phyloP scores from a whole-genome alignment of 2,888 invertebrate species.

The Aspidapion aeneum region DNA sequence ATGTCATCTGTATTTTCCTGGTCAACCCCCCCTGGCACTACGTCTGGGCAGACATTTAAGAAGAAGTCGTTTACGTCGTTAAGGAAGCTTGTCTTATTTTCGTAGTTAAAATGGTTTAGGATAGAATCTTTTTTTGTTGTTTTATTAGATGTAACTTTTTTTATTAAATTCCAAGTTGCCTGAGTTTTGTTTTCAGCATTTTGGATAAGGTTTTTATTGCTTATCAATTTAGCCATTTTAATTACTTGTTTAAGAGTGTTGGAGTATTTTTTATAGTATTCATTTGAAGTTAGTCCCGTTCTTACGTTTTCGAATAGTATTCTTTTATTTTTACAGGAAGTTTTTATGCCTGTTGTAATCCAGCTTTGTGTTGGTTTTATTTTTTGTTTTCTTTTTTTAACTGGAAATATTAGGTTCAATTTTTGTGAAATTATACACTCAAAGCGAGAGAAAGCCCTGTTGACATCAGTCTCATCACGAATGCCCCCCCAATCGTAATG shows the following conservation, averaged over 20 bases:
- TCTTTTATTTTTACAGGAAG: background rate
- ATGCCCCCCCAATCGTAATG: background rate
- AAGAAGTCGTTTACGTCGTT: background rate
- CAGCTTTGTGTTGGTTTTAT: background rate
- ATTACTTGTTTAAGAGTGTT: background rate
- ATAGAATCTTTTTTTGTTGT: background rate
- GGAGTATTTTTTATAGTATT: background rate
- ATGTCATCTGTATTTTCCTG: no score
- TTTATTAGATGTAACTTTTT: background rate
- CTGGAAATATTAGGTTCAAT: conserved; percentile 4
- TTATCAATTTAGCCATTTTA: background rate
- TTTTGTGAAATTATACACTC: no score
- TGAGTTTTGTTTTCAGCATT: background rate
- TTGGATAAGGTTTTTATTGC: background rate
- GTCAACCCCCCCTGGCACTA: no score
- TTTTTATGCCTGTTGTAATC: background rate
- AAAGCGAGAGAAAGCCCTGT: background rate
- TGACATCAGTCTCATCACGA: background rate
- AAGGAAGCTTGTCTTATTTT: background rate
- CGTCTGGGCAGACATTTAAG: no score
- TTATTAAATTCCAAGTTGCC: background rate
- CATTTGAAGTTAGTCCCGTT: background rate
- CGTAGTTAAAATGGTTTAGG: background rate
- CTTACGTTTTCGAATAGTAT: no score
- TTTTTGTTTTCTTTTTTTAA: conserved; percentile 1